Conservation (phyloP, 92 coral and sea anemone genomes). For the Montipora capitata region DNA sequence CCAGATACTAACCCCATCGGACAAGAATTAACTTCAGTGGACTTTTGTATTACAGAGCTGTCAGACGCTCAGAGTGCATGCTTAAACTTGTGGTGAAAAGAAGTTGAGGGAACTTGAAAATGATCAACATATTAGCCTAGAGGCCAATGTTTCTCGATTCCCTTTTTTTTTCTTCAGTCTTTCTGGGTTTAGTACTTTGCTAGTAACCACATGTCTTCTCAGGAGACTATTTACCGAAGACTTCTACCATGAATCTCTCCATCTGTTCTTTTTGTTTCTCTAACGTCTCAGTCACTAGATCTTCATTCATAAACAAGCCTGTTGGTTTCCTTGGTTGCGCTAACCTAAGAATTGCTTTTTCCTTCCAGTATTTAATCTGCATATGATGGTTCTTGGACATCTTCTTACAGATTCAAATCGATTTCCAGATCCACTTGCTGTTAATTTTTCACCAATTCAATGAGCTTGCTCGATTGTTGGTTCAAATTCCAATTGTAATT, state of each 20-base stretch:
- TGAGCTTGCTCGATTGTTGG: slow-evolving; percentile 15
- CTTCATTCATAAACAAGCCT: slow-evolving; percentile 16
- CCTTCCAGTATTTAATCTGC: background rate
- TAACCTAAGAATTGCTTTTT: slow-evolving; percentile 12
- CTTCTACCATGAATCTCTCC: background rate
- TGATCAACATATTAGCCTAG: too few relatives aligned
- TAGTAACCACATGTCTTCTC: too few relatives aligned
- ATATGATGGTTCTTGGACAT: background rate
- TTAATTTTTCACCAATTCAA: background rate
- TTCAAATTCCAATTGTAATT: background rate
- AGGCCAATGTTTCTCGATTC: too few relatives aligned
- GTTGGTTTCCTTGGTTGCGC: slow-evolving; percentile 15
- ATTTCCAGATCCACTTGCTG: background rate
- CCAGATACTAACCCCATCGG: too few relatives aligned
- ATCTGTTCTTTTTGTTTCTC: background rate
- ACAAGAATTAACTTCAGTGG: too few relatives aligned
- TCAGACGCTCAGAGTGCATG: too few relatives aligned
- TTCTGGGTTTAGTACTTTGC: too few relatives aligned
- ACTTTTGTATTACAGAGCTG: too few relatives aligned
- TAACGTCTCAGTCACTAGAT: background rate
- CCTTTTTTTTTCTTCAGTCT: too few relatives aligned
- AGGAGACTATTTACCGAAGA: too few relatives aligned
- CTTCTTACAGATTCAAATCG: background rate
- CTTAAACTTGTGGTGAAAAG: too few relatives aligned
- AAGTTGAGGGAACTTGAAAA: too few relatives aligned